Conservation (phyloP, 2,797 vertebrate genomes). For the Gambusia yucatana region DNA sequence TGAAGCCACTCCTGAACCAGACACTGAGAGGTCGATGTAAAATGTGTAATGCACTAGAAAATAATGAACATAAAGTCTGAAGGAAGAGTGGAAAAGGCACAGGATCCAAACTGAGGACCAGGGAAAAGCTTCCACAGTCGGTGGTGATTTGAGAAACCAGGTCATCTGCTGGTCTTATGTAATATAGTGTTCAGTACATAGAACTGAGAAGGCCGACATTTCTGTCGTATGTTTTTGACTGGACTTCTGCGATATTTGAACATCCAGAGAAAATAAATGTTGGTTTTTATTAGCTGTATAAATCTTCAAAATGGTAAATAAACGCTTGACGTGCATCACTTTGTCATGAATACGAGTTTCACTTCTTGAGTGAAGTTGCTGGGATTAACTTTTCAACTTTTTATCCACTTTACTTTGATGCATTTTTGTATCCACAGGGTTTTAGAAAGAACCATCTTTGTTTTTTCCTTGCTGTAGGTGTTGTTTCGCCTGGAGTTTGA, state of each 20-base stretch:
- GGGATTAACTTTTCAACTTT: background rate
- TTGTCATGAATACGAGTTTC: background rate
- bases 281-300: background rate
- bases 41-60: background rate
- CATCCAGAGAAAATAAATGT: background rate
- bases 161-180: background rate
- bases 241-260: background rate
- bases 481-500: slow-evolving; percentile 95
- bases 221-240: background rate
- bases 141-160: background rate
- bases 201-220: background rate
- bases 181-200: background rate
- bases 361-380: background rate
- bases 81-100: background rate
- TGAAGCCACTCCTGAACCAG: background rate
- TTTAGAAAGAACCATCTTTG: background rate
- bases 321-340: background rate
- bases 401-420: background rate
- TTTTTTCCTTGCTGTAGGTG: slow-evolving; percentile 76
- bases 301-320: background rate
- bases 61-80: background rate
- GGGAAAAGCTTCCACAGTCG: background rate
- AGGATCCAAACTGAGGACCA: background rate
- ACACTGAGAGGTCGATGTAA: background rate
- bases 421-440: background rate